Evolutionary conservation across 2,797 vertebrate genomes (phyloP).

Genomic region (Spinus olivaceus): DNA sequence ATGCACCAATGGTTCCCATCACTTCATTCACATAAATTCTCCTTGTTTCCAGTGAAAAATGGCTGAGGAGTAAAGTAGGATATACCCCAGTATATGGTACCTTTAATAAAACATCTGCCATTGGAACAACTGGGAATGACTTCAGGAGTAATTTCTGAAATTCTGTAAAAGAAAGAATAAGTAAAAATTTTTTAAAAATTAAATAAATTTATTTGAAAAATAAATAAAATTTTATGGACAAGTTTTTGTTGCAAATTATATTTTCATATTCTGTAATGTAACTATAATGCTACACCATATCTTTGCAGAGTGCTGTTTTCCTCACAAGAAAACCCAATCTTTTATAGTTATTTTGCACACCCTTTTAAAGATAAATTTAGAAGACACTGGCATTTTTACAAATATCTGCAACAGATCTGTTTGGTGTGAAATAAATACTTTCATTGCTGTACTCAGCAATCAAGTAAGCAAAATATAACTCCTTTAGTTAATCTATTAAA

Average conservation of each 20-base stretch:
- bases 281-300: not conserved
- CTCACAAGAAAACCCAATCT: accelerated
- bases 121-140: not conserved
- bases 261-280: not conserved
- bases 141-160: not conserved
- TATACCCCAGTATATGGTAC: not conserved
- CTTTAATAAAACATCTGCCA: not conserved
- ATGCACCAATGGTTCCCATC: not conserved
- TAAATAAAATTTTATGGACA: not conserved
- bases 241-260: not conserved
- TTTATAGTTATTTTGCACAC: not conserved
- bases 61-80: not conserved
- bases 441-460: not conserved
- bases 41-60: not conserved
- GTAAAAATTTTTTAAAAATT: not conserved
- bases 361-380: not conserved
- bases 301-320: not conserved
- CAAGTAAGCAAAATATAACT: not conserved
- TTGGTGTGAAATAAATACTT: not conserved
- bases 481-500: not conserved
- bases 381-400: not conserved
- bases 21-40: not conserved
- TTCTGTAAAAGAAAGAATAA: not conserved
- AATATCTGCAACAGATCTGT: not conserved
- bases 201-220: not conserved